Evolutionary conservation across 2,888 invertebrate species (phyloP).

Genomic region (Hydroisotoma schaefferi): DNA sequence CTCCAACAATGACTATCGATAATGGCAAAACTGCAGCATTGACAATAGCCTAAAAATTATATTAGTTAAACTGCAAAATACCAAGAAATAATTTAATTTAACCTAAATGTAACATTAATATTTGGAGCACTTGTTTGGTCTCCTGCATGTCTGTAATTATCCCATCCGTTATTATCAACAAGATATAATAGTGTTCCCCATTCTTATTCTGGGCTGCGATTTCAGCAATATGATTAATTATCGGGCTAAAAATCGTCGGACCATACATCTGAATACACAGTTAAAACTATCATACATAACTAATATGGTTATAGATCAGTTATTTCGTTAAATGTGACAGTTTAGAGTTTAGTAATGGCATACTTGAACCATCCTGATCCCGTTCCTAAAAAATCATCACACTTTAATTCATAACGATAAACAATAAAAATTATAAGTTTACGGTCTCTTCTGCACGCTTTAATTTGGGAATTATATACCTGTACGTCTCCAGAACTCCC

Average conservation of each 20-base stretch:
- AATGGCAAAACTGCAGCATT: constrained; percentile 58
- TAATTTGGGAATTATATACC: constrained; percentile 38
- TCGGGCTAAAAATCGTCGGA: constrained; percentile 59
- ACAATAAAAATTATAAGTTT: background rate
- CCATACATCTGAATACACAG: constrained; percentile 55
- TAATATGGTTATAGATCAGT: constrained; percentile 55
- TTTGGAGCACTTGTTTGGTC: constrained; percentile 53
- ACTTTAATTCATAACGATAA: background rate
- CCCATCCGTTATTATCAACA: constrained; percentile 60
- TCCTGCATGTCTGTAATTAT: constrained; percentile 60
- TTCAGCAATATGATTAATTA: constrained; percentile 54
- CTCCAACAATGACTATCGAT: constrained; percentile 61
- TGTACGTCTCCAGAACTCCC: constrained; percentile 56
- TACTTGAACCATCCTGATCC: constrained; percentile 46
- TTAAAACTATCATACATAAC: background rate
- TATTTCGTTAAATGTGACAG: constrained; percentile 49
- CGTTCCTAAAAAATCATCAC: constrained; percentile 35
- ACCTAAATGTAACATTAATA: background rate
- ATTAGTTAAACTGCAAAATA: background rate
- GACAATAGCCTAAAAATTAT: constrained; percentile 52
- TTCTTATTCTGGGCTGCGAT: constrained; percentile 52
- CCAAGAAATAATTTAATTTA: no score
- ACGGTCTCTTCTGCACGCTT: no score
- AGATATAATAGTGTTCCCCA: constrained; percentile 56
- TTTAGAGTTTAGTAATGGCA: constrained; percentile 6